Base-by-base conservation (phyloP, 2,113 vertebrate genomes). In the Astur gentilis region DNA sequence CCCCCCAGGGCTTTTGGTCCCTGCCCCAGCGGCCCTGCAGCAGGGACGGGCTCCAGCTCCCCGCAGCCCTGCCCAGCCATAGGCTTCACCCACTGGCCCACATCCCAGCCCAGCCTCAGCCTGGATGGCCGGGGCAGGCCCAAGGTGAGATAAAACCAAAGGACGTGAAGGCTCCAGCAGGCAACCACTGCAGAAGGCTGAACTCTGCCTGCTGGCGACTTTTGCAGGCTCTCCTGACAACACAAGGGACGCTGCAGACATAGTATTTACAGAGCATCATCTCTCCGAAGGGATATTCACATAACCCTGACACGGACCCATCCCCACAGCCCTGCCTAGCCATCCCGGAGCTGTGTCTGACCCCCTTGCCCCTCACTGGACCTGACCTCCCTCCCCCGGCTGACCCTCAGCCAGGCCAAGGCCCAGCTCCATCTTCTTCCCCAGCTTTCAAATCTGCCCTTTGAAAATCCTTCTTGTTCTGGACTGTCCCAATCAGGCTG, bases 251-350 rank as follows among this genome's bases (percentile, higher is more conserved):
- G 42, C 50, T 42, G 67, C n/a, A 36, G 44, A 32, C 52, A 11
- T 3, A 10, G 50, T 36, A 22, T 27, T 58, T 22, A 66, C 44
- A 27, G 52, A 75, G 7, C 61, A 26, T 38, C 32, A 27, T 9
- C 32, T 29, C 61, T 52, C 27, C 16, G 38, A 31, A 31, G 20
- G 20, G 42, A 13, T 31, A 42, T 12, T 19, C 13, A 16, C 21
- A 1, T 16, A 49, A 26, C 21, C 6, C 55, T 36, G 31, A 42
- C 38, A 55, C 1, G 0, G 31, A 62, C 13, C 29, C 3, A 12
- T n/a, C 11, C 5, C 25, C 40, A 47, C 13, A 40, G 55, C 29
- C 13, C 13, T 14, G 25, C 20, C 31, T 9, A 4, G 36, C 13
- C 8, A 1, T 26, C 17, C 45, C 4, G 4, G 11, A 14, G 21